phyloP scores from a whole-genome alignment of 2,113 vertebrate genomes.

The Sturnus vulgaris region DNA sequence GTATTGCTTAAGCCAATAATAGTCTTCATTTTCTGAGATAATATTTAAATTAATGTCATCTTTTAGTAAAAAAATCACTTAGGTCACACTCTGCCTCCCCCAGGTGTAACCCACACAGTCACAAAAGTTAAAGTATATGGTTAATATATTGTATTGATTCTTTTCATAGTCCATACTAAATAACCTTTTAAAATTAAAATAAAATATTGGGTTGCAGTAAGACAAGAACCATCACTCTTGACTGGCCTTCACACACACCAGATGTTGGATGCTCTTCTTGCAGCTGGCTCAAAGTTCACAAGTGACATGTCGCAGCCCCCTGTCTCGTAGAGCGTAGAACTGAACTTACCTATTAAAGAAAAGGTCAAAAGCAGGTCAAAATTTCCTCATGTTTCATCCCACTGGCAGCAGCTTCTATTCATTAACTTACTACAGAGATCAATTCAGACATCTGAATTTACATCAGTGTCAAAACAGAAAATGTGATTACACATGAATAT shows the following conservation, averaged over 20 bases:
- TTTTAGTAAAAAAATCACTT: background rate
- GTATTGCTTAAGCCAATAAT: background rate
- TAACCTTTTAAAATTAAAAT: background rate
- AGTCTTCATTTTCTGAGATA: background rate
- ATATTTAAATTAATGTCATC: background rate
- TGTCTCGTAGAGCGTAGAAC: slow-evolving; percentile 91
- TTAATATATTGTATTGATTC: background rate
- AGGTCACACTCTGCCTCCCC: background rate
- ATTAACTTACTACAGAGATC: background rate
- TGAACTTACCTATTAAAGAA: slow-evolving; percentile 88
- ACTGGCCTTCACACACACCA: slow-evolving; percentile 83
- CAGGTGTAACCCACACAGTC: too few species aligned
- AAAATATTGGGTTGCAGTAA: background rate
- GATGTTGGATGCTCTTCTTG: slow-evolving; percentile 95
- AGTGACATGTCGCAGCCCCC: slow-evolving; percentile 95
- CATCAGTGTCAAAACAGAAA: background rate
- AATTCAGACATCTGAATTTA: background rate
- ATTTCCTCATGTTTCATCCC: background rate
- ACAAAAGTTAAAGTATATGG: background rate
- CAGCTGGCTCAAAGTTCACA: slow-evolving; percentile 96
- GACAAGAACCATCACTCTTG: slow-evolving; percentile 37
- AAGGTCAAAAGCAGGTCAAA: slow-evolving; percentile 48
- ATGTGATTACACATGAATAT: background rate
- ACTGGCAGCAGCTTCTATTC: background rate
- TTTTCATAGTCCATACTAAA: background rate